Percentiles rank a stretch among this genome's conserved stretches.
phyloP scores from a whole-genome alignment of 2,888 invertebrate species.

The Yponomeuta plumbellus region DNA sequence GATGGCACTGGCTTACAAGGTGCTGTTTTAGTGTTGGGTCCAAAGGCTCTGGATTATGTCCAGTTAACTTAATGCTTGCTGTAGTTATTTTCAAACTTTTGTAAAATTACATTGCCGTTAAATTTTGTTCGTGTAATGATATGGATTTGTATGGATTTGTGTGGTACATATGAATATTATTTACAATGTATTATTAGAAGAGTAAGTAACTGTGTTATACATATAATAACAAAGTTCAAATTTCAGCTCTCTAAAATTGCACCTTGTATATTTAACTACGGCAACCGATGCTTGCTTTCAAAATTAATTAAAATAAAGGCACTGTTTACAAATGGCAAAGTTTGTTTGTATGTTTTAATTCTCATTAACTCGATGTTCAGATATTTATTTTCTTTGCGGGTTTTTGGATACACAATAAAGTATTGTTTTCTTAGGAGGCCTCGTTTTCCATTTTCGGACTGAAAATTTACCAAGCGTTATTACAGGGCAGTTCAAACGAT shows the following conservation, averaged over 20 bases:
- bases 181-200: neutral
- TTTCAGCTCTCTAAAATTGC: neutral
- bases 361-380: conserved; percentile 2
- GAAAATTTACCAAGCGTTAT: neutral
- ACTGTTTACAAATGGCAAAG: conserved; percentile 18
- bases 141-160: too few species aligned
- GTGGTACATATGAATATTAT: too few species aligned
- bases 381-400: conserved; percentile 35
- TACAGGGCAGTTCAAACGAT: neutral
- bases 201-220: neutral
- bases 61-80: too few species aligned
- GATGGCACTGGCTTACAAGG: neutral
- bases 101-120: too few species aligned
- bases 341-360: conserved; percentile 10
- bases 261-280: neutral
- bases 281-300: conserved; percentile 3
- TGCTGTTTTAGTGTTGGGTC: neutral
- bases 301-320: conserved; percentile 21
- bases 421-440: neutral
- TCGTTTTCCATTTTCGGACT: neutral
- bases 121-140: too few species aligned
- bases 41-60: neutral
- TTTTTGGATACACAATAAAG: conserved; percentile 20
- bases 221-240: neutral
- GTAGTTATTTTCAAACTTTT: too few species aligned